Percentiles rank a stretch among this genome's conserved stretches.
phyloP scores from a whole-genome alignment of 2,888 invertebrate species.

The Parnassius apollo region DNA sequence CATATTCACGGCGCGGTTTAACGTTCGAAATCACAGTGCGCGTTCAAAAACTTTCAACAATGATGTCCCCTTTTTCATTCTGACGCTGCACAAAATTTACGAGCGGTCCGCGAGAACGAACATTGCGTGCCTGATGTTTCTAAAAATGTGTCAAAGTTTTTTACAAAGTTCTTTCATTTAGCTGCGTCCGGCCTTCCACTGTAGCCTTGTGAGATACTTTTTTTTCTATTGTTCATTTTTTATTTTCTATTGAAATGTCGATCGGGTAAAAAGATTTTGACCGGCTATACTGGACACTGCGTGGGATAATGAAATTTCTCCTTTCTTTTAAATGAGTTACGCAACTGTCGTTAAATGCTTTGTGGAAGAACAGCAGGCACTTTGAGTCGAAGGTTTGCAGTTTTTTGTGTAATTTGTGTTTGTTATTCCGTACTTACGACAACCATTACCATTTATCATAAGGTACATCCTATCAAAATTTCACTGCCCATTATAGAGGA shows the following conservation, averaged over 20 bases:
- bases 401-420: slow-evolving; percentile 6
- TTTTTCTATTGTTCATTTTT: slow-evolving; percentile 75
- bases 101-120: slow-evolving; percentile 67
- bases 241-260: slow-evolving; percentile 74
- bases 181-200: slow-evolving; percentile 71
- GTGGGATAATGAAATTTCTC: slow-evolving; percentile 64
- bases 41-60: slow-evolving; percentile 75
- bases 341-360: slow-evolving; percentile 29
- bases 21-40: slow-evolving; percentile 59
- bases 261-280: slow-evolving; percentile 63
- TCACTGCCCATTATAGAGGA: no score
- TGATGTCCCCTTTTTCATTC: slow-evolving; percentile 78
- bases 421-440: no score
- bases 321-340: slow-evolving; percentile 43
- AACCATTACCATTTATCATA: no score
- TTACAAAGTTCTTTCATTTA: slow-evolving; percentile 80
- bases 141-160: slow-evolving; percentile 81
- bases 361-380: slow-evolving; percentile 13
- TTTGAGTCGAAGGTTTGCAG: slow-evolving; percentile 10
- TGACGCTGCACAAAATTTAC: slow-evolving; percentile 78
- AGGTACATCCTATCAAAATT: no score
- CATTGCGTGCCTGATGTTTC: slow-evolving; percentile 78
- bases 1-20: slow-evolving; percentile 48
- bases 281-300: slow-evolving; percentile 57
- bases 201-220: slow-evolving; percentile 66